phyloP scores from a whole-genome alignment of 2,113 vertebrate species.

The Cepphus grylle region DNA sequence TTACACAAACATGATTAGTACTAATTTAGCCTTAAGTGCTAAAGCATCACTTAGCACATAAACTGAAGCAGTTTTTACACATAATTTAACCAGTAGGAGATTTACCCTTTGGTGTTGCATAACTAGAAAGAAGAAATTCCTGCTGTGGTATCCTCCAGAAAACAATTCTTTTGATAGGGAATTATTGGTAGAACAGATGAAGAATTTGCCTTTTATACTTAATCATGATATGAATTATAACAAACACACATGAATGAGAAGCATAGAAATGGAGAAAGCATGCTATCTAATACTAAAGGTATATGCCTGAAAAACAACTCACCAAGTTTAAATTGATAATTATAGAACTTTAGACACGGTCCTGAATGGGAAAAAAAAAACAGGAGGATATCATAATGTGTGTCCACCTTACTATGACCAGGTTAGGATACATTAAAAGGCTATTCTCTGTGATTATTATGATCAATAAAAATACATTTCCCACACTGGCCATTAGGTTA shows the following conservation, averaged over 20 bases:
- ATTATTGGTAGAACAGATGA: background rate
- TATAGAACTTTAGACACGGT: background rate
- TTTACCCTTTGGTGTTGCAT: background rate
- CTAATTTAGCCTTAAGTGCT: conserved; percentile 28
- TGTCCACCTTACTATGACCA: background rate
- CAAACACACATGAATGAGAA: background rate
- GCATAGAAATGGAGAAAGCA: background rate
- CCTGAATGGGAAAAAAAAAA: background rate
- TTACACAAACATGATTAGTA: background rate
- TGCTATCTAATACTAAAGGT: background rate
- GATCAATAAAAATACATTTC: background rate
- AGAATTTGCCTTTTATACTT: background rate
- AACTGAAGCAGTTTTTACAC: background rate
- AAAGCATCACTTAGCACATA: background rate
- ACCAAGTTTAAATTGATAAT: background rate
- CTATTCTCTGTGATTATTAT: background rate
- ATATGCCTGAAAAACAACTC: background rate
- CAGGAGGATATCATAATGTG: background rate
- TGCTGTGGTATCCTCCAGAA: background rate
- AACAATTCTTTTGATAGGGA: background rate
- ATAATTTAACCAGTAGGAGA: conserved; percentile 15
- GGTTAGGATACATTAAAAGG: background rate
- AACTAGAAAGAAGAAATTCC: background rate
- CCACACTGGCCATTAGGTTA: background rate
- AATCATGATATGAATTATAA: background rate